Conservation (phyloP, 2,888 invertebrate species). For the Papilio elwesi region DNA sequence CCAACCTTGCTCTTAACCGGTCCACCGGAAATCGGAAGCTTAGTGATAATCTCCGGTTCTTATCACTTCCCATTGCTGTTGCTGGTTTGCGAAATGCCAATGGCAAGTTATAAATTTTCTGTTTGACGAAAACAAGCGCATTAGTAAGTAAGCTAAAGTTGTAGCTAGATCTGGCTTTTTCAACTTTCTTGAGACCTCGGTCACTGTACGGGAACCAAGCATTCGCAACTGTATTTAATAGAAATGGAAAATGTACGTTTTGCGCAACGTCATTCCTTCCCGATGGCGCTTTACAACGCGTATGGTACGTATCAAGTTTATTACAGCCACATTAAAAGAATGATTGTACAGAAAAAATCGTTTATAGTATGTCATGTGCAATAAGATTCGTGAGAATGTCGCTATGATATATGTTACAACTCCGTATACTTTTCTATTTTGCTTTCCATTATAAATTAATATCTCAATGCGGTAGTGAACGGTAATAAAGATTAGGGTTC, state of each 20-base stretch:
- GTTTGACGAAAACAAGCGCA: slow-evolving; percentile 8
- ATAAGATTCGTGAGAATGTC: slow-evolving; percentile 2
- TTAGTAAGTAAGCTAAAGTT: slow-evolving; percentile 11
- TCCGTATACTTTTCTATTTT: not conserved
- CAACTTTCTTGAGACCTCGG: slow-evolving; percentile 32
- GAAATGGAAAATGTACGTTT: slow-evolving; percentile 22
- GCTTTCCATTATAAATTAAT: not conserved
- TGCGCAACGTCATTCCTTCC: slow-evolving; percentile 28
- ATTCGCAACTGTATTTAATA: slow-evolving; percentile 27
- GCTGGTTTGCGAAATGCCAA: not conserved
- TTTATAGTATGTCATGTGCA: not conserved
- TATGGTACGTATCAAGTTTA: slow-evolving; percentile 18
- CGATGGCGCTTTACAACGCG: slow-evolving; percentile 22
- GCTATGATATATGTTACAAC: not conserved
- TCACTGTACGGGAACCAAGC: not conserved
- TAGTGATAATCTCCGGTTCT: too few relatives aligned
- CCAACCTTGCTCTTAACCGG: too few relatives aligned
- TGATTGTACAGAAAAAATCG: slow-evolving; percentile 28
- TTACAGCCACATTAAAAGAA: slow-evolving; percentile 27
- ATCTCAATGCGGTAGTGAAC: too few relatives aligned
- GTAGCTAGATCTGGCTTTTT: slow-evolving; percentile 16
- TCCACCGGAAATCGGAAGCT: too few relatives aligned
- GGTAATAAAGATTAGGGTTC: too few relatives aligned
- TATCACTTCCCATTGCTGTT: too few relatives aligned
- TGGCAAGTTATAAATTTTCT: slow-evolving; percentile 10